Percentiles rank a stretch among this genome's conserved stretches.
Conservation (phyloP, 2,113 vertebrate genomes). For the Podocnemis expansa region DNA sequence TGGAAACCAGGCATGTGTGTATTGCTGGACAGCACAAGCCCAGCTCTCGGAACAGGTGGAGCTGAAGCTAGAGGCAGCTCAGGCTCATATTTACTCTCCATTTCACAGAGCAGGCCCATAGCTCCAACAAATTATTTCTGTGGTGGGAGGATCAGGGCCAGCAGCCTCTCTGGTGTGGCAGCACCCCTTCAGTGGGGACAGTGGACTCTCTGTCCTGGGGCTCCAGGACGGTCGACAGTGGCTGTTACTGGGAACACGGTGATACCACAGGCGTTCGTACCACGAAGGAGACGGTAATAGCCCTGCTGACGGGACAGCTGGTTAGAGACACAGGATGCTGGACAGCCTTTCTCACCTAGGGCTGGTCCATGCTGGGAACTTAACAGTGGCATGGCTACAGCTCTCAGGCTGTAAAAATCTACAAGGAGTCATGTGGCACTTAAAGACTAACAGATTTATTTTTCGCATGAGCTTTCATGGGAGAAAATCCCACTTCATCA, state of each 20-base stretch:
- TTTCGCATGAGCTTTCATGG: too few relatives aligned
- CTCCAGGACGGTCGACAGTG: accelerated
- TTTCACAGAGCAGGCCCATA: not conserved
- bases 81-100: not conserved
- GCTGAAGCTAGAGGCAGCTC: not conserved
- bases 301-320: constrained; percentile 33
- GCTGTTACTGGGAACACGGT: constrained; percentile 33
- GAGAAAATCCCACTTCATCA: too few relatives aligned
- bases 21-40: not conserved
- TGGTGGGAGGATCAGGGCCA: not conserved
- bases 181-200: not conserved
- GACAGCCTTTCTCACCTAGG: not conserved
- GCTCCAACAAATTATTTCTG: not conserved
- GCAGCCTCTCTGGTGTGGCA: not conserved
- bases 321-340: not conserved
- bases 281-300: constrained; percentile 65
- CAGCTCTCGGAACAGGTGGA: not conserved
- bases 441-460: too few relatives aligned
- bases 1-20: not conserved
- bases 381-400: not conserved
- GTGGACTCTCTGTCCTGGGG: accelerated
- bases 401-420: not conserved
- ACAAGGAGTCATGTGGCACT: too few relatives aligned
- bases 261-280: constrained; percentile 61
- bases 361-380: not conserved